Evolutionary conservation across 2,113 vertebrate genomes (phyloP).

Genomic region (Scomber colias): DNA sequence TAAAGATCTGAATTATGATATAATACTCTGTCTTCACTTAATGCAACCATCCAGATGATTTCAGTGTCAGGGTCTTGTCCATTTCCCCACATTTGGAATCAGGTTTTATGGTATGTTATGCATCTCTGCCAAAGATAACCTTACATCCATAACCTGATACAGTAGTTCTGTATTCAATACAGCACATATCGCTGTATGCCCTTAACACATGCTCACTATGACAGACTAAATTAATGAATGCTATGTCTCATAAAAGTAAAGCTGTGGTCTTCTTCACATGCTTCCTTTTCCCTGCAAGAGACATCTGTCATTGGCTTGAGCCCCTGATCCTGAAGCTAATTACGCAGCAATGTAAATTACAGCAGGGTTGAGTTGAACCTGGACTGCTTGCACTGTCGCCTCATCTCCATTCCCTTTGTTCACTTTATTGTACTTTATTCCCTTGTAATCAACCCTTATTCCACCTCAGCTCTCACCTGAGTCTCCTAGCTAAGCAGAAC

Average conservation of each 20-base stretch:
- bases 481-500: slow-evolving; percentile 45
- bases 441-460: background rate
- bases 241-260: slow-evolving; percentile 59
- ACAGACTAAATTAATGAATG: slow-evolving; percentile 51
- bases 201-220: slow-evolving; percentile 44
- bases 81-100: slow-evolving; percentile 37
- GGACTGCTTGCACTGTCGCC: slow-evolving; percentile 33
- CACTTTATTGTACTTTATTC: background rate
- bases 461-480: slow-evolving; percentile 24
- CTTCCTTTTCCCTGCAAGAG: slow-evolving; percentile 50
- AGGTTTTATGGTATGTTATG: slow-evolving; percentile 31
- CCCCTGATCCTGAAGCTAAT: slow-evolving; percentile 78
- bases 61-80: background rate
- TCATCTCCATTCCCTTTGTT: slow-evolving; percentile 8
- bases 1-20: slow-evolving; percentile 31
- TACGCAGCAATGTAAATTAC: slow-evolving; percentile 84
- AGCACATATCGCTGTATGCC: slow-evolving; percentile 46
- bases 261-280: slow-evolving; percentile 52
- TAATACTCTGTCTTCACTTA: slow-evolving; percentile 14
- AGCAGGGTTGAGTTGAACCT: slow-evolving; percentile 41
- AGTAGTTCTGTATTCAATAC: slow-evolving; percentile 33
- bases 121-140: slow-evolving; percentile 56
- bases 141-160: slow-evolving; percentile 43
- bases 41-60: slow-evolving; percentile 12
- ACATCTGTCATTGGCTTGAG: slow-evolving; percentile 74